Evolutionary conservation across 2,113 vertebrate species (phyloP).

Genomic region (Atlantisia rogersi): DNA sequence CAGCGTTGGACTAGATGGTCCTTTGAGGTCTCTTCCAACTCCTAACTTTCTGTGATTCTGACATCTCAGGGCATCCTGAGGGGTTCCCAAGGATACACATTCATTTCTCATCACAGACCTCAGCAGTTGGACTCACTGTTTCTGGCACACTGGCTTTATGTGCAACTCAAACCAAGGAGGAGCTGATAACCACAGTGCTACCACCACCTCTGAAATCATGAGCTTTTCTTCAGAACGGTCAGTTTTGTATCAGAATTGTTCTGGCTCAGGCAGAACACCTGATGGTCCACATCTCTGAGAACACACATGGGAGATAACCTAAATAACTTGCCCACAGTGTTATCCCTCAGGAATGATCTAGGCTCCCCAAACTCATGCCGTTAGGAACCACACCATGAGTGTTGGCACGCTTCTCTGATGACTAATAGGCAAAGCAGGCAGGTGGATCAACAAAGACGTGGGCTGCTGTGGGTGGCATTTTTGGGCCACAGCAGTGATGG

Average conservation of each 20-base stretch:
- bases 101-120: not conserved
- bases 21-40: no score
- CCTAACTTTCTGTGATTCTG: no score
- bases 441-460: not conserved
- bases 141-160: not conserved
- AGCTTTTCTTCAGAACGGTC: not conserved
- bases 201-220: not conserved
- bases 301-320: not conserved
- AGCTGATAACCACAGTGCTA: not conserved
- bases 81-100: fast-evolving
- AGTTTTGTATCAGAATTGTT: not conserved
- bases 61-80: fast-evolving
- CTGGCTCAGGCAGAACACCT: not conserved
- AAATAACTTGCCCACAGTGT: fast-evolving
- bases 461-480: not conserved
- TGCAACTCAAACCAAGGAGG: not conserved
- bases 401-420: not conserved
- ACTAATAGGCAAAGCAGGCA: not conserved
- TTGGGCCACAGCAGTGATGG: not conserved
- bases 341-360: not conserved
- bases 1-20: not conserved
- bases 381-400: fast-evolving
- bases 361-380: not conserved
- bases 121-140: fast-evolving
- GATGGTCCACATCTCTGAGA: not conserved